phyloP scores from a whole-genome alignment of 1,140 invertebrate species.

The Wiebesia pumilae region DNA sequence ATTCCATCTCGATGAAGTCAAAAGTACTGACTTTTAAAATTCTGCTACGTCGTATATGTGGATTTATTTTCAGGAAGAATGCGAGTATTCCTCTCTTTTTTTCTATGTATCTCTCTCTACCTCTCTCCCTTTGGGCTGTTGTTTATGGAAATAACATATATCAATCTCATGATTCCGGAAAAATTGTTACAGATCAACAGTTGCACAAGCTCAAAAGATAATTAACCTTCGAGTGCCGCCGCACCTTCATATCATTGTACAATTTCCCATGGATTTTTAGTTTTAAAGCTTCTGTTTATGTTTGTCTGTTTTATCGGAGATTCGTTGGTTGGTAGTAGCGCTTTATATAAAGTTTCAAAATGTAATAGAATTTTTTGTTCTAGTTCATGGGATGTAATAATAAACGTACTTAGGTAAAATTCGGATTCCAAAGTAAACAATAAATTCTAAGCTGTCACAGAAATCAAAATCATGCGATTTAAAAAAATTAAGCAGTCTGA shows the following conservation, averaged over 20 bases:
- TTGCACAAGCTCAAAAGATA: background rate
- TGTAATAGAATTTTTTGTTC: background rate
- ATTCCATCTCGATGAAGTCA: no score
- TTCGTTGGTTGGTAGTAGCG: background rate
- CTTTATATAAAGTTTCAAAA: background rate
- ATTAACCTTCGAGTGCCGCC: background rate
- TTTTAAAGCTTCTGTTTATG: constrained; percentile 17
- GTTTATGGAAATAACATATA: constrained; percentile 61
- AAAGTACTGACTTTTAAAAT: no score
- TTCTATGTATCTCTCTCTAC: no score
- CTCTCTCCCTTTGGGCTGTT: constrained; percentile 35
- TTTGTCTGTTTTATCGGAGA: background rate
- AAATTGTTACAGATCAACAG: background rate
- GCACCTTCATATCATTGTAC: background rate
- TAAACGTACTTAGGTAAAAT: background rate
- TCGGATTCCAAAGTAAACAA: background rate
- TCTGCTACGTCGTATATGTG: background rate
- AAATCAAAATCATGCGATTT: background rate
- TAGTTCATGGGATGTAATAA: background rate
- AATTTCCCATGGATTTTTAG: background rate
- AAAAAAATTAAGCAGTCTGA: background rate
- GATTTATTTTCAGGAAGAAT: background rate
- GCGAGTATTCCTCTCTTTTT: background rate
- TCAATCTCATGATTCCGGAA: constrained; percentile 44
- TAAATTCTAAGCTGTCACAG: background rate